Base-by-base conservation (phyloP, 2,888 invertebrate species). In the Eustalomyia histrio region DNA sequence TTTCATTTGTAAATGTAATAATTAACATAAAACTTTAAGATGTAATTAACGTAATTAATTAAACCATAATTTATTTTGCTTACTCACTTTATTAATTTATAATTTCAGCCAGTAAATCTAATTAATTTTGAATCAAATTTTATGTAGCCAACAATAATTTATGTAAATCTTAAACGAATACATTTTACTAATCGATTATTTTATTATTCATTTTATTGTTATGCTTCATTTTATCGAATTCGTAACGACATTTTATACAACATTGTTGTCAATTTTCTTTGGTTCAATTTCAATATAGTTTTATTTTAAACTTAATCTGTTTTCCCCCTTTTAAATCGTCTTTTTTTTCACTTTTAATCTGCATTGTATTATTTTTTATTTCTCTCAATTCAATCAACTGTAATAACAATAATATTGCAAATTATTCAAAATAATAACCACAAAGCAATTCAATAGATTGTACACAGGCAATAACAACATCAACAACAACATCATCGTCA, bases 401-500 rank as follows among this genome's bases (percentile, higher is more conserved):
- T 64, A 52, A 53, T 53, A 52, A 61, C 14, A 50, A 69, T 61
- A 76, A 24, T n/a, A 57, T 73, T 53, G 72, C 73, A 68, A 67
- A 72, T 61, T 50, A 50, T 60, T 52, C 17, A 53, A 14, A 55
- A 58, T 71, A 79, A 79, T 76, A 55, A 76, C 79, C 76, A 65
- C 82, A 79, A 76, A 79, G 47, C 68, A 79, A 76, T 78, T 79
- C 72, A 61, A 73, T 55, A 61, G 72, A 67, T 79, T 73, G 67
- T 61, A 79, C 29, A 29, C 29, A 65, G 73, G 71, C 73, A 78
- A 64, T 47, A 65, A 52, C 63, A 65, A 52, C 63, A 73, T 24
- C 24, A 65, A 71, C 58, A 47, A 58, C 61, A 71, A 52, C 39
- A 61, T 58, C 39, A 65, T 7, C 24, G 61, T 65, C 58, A 47